phyloP scores from a whole-genome alignment of 2,888 invertebrate species.

The Chymomyza fuscimana region DNA sequence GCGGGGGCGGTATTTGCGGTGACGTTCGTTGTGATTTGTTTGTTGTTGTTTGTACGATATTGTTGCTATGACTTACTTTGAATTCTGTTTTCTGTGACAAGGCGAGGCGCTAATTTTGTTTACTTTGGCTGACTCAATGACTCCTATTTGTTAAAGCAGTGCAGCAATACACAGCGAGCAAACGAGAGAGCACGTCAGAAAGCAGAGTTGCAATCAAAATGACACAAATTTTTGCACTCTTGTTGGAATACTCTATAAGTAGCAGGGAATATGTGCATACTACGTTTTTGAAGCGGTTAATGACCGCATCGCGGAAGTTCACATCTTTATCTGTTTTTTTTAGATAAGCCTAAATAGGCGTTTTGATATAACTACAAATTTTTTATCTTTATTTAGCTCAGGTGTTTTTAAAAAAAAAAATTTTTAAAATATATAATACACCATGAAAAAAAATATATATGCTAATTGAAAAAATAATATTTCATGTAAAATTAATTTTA shows the following conservation, averaged over 20 bases:
- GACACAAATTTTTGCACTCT: background rate
- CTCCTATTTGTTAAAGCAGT: conserved; percentile 35
- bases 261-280: background rate
- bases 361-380: no score
- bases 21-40: conserved; percentile 1
- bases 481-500: no score
- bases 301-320: background rate
- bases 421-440: no score
- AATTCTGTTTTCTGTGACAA: conserved; percentile 68
- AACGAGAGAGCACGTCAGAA: background rate
- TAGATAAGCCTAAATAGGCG: no score
- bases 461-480: no score
- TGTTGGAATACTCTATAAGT: background rate
- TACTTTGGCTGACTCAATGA: conserved; percentile 59
- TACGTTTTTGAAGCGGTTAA: background rate
- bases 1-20: background rate
- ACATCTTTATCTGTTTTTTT: no score
- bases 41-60: conserved; percentile 29
- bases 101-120: conserved; percentile 69
- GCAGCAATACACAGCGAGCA: background rate
- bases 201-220: conserved; percentile 12
- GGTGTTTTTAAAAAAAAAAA: no score
- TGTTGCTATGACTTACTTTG: conserved; percentile 50
- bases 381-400: no score
- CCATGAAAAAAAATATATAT: no score